Base-by-base conservation (phyloP, 1,140 invertebrate species). In the Venturia canescens region DNA sequence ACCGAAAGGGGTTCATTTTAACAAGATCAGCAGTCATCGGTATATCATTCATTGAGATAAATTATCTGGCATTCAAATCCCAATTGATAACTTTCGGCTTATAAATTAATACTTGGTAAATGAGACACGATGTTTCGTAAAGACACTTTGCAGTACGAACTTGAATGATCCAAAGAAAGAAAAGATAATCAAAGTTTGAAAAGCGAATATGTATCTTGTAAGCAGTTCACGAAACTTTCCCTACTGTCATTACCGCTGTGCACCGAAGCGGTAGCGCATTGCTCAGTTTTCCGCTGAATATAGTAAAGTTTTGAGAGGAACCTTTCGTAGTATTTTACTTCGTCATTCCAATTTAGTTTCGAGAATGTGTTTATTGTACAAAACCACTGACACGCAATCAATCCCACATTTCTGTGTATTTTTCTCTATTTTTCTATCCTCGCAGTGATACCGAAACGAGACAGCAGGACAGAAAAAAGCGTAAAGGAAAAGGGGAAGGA, bases 281-380 rank as follows among this genome's bases (percentile, higher is more conserved):
- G 18, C n/a, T 53, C 15, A n/a, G 48, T 72, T 72, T 72, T 38
- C 67, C 16, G 3, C 29, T 23, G 0, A 0, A 23, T n/a, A 72
- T n/a, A 15, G 70, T 38, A 72, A 72, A 72, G 29, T 72, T n/a
- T n/a, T 72, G 38, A n/a, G 9, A 34, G 70, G 9, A 21, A 38
- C 38, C 70, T n/a, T 7, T 44, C 38, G 70, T 5, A 38, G 38
- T 72, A 21, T 27, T 70, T 70, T 70, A 31, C 38, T 72, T 72
- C 50, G 48, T 72, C 34, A 38, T 72, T 21, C 21, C 53, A 7
- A 57, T 72, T 38, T 0, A 18, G 29, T 27, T 72, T 72, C 3
- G 34, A 16, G 34, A 16, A 13, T 72, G 3, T 50, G 31, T 74
- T 11, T 21, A 57, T 26, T 48, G 38, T 53, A 18, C 7, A 44